These are phyloP conservation scores for Girardinichthys multiradiatus DNA, from an alignment of 2,113 vertebrate species.

Conservation along the genomic window DNA sequence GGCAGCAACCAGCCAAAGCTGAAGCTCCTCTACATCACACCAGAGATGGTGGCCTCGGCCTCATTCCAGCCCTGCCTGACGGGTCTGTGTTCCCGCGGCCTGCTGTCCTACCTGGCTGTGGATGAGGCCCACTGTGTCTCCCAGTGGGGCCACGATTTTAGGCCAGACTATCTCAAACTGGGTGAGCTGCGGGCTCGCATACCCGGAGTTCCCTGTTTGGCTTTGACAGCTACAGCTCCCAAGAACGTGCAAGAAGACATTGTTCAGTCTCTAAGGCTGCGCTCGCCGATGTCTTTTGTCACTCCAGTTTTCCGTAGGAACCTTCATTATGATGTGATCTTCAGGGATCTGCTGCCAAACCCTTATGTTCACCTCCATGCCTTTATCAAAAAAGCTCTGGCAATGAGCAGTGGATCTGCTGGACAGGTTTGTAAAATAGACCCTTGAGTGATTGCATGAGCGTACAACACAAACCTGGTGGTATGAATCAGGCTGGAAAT, in stretches of 20 bases:
- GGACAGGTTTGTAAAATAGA: conserved; percentile 54
- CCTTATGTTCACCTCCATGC: conserved; percentile 84
- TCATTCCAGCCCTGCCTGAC: conserved; percentile 89
- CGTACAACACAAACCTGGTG: not conserved
- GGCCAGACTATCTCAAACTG: conserved; percentile 93
- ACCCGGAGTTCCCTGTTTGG: conserved; percentile 84
- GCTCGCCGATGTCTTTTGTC: conserved; percentile 83
- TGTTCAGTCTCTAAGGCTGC: conserved; percentile 79
- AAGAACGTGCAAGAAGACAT: conserved; percentile 91
- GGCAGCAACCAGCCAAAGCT: conserved; percentile 84
- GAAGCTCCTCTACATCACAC: conserved; percentile 94
- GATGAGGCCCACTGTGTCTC: conserved; percentile 98
- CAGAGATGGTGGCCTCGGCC: conserved; percentile 92
- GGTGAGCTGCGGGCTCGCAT: conserved; percentile 84
- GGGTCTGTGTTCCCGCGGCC: conserved; percentile 83
- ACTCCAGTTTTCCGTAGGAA: conserved; percentile 93
- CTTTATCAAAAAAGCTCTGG: conserved; percentile 87
- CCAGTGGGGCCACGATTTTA: conserved; percentile 98
- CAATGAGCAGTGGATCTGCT: conserved; percentile 55
- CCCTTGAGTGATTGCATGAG: not conserved
- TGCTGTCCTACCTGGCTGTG: conserved; percentile 90
- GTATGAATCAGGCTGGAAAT: not conserved
- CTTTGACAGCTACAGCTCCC: conserved; percentile 94
- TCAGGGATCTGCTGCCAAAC: conserved; percentile 88
- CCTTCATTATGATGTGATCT: conserved; percentile 93